Percentiles rank a stretch among this genome's conserved stretches.
Evolutionary conservation across 1,140 invertebrate species (phyloP).

Genomic region (Cyrtorhinus lividipennis): DNA sequence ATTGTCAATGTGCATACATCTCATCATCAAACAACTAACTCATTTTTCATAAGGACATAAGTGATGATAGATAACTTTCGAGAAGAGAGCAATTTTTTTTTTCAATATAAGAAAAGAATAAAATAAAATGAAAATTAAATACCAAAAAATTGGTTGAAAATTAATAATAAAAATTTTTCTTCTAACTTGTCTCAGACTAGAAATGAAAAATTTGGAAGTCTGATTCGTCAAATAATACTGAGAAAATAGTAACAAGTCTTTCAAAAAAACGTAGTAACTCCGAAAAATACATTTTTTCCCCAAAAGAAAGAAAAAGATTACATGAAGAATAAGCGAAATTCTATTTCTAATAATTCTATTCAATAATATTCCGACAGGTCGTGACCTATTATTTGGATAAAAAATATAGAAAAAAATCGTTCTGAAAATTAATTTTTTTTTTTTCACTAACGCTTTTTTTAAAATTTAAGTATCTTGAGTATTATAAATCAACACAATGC

Average conservation of each 20-base stretch:
- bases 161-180: background rate
- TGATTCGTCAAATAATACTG: conserved; percentile 7
- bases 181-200: background rate
- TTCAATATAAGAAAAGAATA: too few species aligned
- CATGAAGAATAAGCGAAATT: too few species aligned
- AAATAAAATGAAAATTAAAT: background rate
- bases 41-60: too few species aligned
- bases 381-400: too few species aligned
- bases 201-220: conserved; percentile 7
- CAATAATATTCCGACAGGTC: too few species aligned
- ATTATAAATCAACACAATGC: conserved; percentile 1
- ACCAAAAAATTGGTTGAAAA: background rate
- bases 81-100: too few species aligned
- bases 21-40: too few species aligned
- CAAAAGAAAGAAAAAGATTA: too few species aligned
- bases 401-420: background rate
- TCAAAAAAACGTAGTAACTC: conserved; percentile 5
- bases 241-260: conserved; percentile 8
- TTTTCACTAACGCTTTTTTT: background rate
- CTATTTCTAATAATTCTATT: too few species aligned
- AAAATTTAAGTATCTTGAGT: background rate
- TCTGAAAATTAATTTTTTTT: too few species aligned
- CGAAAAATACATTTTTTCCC: background rate
- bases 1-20: background rate
- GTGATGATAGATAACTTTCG: too few species aligned